Evolutionary conservation across 2,113 vertebrate genomes (phyloP).

Genomic region (Lepus europaeus): DNA sequence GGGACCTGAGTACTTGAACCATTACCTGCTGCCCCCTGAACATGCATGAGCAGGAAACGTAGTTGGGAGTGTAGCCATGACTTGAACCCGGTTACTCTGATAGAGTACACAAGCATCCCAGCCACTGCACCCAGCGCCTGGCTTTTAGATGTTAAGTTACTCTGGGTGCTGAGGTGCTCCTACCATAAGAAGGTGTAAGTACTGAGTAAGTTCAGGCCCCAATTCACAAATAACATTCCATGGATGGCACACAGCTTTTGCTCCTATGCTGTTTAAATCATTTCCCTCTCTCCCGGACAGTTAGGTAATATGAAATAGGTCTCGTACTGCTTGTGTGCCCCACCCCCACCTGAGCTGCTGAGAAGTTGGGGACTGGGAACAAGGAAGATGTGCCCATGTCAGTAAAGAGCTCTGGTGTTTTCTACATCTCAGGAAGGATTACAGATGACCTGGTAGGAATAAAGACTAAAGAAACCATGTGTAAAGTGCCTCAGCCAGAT

Average conservation of each 20-base stretch:
- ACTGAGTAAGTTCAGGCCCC: background rate
- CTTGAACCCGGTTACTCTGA: too few species aligned
- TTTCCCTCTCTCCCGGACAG: background rate
- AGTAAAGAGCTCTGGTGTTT: background rate
- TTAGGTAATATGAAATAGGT: background rate
- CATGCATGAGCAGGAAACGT: background rate
- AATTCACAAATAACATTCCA: background rate
- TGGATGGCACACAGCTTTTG: background rate
- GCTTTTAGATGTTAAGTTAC: background rate
- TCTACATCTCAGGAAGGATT: background rate
- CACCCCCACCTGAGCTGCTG: background rate
- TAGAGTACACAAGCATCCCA: too few species aligned
- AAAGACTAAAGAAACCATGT: background rate
- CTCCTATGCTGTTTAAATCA: background rate
- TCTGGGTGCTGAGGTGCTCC: background rate
- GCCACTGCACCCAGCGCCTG: too few species aligned
- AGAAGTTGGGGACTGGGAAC: background rate
- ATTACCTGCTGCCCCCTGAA: background rate
- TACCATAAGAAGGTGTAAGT: accelerated
- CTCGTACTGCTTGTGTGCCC: too few species aligned
- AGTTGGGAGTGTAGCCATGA: background rate
- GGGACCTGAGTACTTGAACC: too few species aligned
- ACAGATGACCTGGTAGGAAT: background rate
- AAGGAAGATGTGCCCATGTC: background rate
- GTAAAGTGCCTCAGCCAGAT: background rate